Percentiles rank a stretch among this genome's conserved stretches.
Conservation (phyloP, 2,888 invertebrate species). For the Parasteatoda lunata region DNA sequence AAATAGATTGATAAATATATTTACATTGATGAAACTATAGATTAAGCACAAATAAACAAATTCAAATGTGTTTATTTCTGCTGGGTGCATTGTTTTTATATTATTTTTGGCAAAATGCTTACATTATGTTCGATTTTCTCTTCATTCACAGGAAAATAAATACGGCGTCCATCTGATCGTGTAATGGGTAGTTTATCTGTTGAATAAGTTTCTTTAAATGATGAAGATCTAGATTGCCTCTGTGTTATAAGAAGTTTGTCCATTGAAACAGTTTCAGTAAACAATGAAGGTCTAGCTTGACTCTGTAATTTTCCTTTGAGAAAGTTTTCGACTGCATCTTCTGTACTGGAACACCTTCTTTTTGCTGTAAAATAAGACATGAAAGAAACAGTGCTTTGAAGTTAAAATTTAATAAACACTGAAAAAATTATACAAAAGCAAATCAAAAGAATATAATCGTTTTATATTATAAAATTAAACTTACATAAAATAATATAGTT, state of each 20-base stretch:
- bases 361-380: slow-evolving; percentile 4
- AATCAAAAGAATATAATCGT: neutral
- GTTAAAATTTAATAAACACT: neutral
- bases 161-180: slow-evolving; percentile 47
- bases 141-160: slow-evolving; percentile 42
- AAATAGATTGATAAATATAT: too few relatives aligned
- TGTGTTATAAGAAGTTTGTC: neutral
- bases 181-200: slow-evolving; percentile 37
- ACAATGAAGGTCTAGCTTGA: slow-evolving; percentile 15
- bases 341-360: slow-evolving; percentile 3
- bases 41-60: neutral
- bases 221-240: neutral
- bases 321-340: neutral
- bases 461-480: neutral
- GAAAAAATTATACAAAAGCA: neutral
- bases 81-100: neutral
- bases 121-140: slow-evolving; percentile 35
- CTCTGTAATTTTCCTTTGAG: neutral
- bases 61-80: neutral
- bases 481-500: too few relatives aligned
- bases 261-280: slow-evolving; percentile 18
- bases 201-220: neutral
- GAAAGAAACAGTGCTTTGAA: neutral
- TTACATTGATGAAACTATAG: neutral
- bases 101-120: neutral